These are phyloP conservation scores for Rambutsinella grinnellia DNA, from an alignment of 2,888 invertebrate genomes.

Conservation along the genomic window DNA sequence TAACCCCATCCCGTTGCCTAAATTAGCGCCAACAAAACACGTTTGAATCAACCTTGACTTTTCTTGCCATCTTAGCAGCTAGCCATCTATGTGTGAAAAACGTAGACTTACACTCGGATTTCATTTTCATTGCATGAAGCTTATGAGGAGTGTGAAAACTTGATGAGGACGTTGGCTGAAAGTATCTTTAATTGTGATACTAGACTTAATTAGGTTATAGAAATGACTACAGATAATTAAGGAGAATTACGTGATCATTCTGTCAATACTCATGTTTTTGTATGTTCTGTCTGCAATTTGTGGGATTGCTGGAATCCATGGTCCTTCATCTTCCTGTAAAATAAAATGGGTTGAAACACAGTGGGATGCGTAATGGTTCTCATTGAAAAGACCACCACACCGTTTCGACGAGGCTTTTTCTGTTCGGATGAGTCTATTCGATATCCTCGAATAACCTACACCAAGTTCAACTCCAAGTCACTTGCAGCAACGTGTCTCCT, in stretches of 20 bases:
- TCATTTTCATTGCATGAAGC: too few species aligned
- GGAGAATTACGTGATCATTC: conserved; percentile 12
- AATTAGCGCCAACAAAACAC: too few species aligned
- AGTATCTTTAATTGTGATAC: too few species aligned
- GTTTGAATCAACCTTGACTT: too few species aligned
- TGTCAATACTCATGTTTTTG: conserved; percentile 41
- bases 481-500: conserved; percentile 62
- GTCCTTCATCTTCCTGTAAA: conserved; percentile 29
- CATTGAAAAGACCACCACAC: conserved; percentile 61
- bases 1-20: too few species aligned
- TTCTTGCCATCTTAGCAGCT: too few species aligned
- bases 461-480: conserved; percentile 65
- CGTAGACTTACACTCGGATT: too few species aligned
- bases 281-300: conserved; percentile 51
- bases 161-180: too few species aligned
- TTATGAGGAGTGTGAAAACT: too few species aligned
- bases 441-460: conserved; percentile 69
- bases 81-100: too few species aligned
- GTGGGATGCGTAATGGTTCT: conserved; percentile 63
- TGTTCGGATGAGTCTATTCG: conserved; percentile 73
- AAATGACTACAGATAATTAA: not conserved
- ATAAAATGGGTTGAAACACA: conserved; percentile 19
- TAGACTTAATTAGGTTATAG: too few species aligned
- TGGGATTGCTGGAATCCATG: conserved; percentile 45
- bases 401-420: conserved; percentile 74